These are phyloP conservation scores for Apis cerana DNA, from an alignment of 1,140 invertebrate genomes.

Conservation along the genomic window DNA sequence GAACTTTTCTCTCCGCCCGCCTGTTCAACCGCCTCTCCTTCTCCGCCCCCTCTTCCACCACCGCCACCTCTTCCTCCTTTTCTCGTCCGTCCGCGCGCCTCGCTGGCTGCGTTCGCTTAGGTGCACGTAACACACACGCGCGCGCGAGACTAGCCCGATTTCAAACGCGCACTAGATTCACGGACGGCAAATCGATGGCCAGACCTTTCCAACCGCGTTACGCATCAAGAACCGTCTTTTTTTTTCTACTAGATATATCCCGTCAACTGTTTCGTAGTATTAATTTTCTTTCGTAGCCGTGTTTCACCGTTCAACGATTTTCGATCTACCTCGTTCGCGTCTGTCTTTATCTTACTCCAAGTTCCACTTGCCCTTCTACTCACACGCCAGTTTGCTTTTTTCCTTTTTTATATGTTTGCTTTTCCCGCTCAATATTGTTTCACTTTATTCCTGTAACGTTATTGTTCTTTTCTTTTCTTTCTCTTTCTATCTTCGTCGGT, in stretches of 20 bases:
- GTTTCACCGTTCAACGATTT: slow-evolving; percentile 23
- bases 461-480: slow-evolving; percentile 23
- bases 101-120: slow-evolving; percentile 54
- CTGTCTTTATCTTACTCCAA: slow-evolving; percentile 15
- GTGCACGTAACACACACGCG: slow-evolving; percentile 38
- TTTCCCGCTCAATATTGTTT: background rate
- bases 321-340: slow-evolving; percentile 15
- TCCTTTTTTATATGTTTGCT: background rate
- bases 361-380: slow-evolving; percentile 11
- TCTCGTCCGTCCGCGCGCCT: slow-evolving; percentile 57
- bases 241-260: background rate
- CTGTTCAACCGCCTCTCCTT: slow-evolving; percentile 34
- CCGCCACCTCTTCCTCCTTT: slow-evolving; percentile 48
- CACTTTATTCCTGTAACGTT: slow-evolving; percentile 21
- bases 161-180: slow-evolving; percentile 61
- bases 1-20: slow-evolving; percentile 41
- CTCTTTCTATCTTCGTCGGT: slow-evolving; percentile 38
- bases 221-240: slow-evolving; percentile 33
- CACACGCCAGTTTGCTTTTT: slow-evolving; percentile 9
- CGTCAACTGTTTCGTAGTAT: slow-evolving; percentile 2
- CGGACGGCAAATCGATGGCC: slow-evolving; percentile 46
- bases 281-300: background rate
- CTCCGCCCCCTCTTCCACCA: slow-evolving; percentile 20
- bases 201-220: slow-evolving; percentile 21
- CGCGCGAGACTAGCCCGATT: slow-evolving; percentile 42